phyloP scores from a whole-genome alignment of 2,113 vertebrate species.

The Crotalus tigris region DNA sequence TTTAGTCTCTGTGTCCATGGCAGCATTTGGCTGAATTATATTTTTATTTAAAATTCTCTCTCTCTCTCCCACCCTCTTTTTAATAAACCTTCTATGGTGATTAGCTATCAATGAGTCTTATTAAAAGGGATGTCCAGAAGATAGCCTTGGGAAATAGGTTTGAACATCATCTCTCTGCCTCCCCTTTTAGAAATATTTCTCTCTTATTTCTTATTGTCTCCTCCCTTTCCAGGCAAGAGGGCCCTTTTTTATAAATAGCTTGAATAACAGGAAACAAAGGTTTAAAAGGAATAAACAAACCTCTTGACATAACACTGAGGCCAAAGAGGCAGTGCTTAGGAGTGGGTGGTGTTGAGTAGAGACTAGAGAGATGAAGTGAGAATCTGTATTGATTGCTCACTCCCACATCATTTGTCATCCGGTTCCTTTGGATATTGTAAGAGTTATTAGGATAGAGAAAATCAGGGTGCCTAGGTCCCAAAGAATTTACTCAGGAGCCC shows the following conservation, averaged over 20 bases:
- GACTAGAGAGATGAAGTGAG: neutral
- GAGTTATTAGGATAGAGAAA: neutral
- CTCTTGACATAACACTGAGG: conserved; percentile 48
- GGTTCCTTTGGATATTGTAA: neutral
- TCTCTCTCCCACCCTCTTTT: neutral
- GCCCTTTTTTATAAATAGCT: conserved; percentile 55
- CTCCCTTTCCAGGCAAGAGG: neutral
- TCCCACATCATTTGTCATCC: neutral
- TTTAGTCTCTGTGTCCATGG: neutral
- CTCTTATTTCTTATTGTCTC: neutral
- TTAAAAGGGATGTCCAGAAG: neutral
- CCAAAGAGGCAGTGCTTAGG: conserved; percentile 13
- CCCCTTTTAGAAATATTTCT: neutral
- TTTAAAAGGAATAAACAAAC: conserved; percentile 47
- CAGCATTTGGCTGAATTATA: neutral
- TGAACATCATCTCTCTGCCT: neutral
- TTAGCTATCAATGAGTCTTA: neutral
- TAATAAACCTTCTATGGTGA: neutral
- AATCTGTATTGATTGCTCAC: neutral
- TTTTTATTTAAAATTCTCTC: neutral
- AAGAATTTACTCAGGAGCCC: neutral
- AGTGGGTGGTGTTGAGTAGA: neutral
- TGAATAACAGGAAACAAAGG: conserved; percentile 39
- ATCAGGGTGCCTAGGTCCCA: neutral
- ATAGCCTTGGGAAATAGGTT: neutral